A percentile compares a stretch with the other conserved stretches of the same genome.
These are phyloP conservation scores for Mixornis gularis DNA, from an alignment of 2,113 vertebrate genomes.

Conservation along the genomic window DNA sequence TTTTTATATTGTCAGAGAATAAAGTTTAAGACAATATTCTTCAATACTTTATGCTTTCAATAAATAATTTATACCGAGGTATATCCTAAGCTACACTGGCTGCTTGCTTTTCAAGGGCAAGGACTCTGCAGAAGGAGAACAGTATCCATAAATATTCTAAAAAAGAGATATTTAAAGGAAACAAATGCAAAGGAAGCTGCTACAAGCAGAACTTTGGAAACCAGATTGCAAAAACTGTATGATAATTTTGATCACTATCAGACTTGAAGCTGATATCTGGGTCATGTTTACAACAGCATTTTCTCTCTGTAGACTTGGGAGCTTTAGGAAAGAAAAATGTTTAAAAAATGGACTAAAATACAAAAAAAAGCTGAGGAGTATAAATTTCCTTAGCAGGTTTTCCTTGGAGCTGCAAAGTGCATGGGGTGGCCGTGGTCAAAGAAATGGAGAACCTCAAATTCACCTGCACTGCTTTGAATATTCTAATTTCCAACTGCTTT, in stretches of 20 bases:
- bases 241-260: constrained; percentile 28
- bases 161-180: constrained; percentile 1
- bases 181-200: constrained; percentile 1
- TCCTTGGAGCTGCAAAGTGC: not conserved
- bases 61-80: constrained; percentile 31
- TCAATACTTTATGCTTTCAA: constrained; percentile 40
- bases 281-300: constrained; percentile 31
- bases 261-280: constrained; percentile 8
- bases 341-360: not conserved
- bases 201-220: constrained; percentile 16
- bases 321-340: not conserved
- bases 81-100: not conserved
- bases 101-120: constrained; percentile 1
- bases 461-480: not conserved
- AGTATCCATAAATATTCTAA: constrained; percentile 35
- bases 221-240: not conserved
- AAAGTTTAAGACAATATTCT: constrained; percentile 52
- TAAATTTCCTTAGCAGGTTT: not conserved
- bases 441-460: not conserved
- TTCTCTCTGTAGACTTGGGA: not conserved
- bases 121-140: constrained; percentile 4
- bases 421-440: not conserved
- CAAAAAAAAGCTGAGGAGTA: not conserved
- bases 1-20: constrained; percentile 38
- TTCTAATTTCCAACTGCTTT: not conserved